Evolutionary conservation across 2,797 vertebrate species (phyloP).

Genomic region (Gadopsis marmoratus): DNA sequence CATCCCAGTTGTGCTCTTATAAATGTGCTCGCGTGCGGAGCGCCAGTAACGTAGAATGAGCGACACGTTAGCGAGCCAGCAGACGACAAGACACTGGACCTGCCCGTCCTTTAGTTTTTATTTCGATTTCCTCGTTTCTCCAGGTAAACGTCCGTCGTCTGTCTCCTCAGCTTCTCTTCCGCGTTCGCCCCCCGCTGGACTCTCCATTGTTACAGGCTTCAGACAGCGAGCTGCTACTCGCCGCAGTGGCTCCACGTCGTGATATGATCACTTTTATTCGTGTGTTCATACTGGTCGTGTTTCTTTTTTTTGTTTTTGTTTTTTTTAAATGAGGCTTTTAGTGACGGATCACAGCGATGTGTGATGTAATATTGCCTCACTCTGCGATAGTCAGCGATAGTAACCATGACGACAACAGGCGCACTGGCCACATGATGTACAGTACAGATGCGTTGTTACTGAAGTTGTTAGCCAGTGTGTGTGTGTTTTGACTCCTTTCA

Average conservation of each 20-base stretch:
- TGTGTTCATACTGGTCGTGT: background rate
- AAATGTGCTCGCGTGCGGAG: conserved; percentile 55
- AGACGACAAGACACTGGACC: conserved; percentile 69
- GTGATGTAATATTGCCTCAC: conserved; percentile 68
- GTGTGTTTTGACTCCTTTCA: background rate
- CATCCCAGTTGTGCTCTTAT: conserved; percentile 72
- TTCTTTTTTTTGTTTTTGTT: background rate
- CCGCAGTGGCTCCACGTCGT: too few relatives aligned
- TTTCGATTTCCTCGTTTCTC: conserved; percentile 71
- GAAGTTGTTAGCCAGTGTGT: background rate
- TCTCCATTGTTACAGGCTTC: conserved; percentile 1
- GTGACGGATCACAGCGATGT: background rate
- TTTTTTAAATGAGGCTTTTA: background rate
- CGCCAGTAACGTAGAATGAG: conserved; percentile 78
- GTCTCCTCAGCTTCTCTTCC: background rate
- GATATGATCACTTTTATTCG: background rate
- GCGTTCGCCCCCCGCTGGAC: background rate
- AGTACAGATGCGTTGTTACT: background rate
- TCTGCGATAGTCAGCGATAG: conserved; percentile 1
- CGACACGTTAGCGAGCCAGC: conserved; percentile 50
- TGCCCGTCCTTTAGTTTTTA: conserved; percentile 77
- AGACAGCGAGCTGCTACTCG: background rate
- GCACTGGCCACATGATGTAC: conserved; percentile 2
- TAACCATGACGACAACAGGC: conserved; percentile 70
- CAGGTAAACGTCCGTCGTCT: conserved; percentile 74